These are phyloP conservation scores for Sinohyriopsis cumingii DNA, from an alignment of 2,888 invertebrate genomes.

Conservation along the genomic window DNA sequence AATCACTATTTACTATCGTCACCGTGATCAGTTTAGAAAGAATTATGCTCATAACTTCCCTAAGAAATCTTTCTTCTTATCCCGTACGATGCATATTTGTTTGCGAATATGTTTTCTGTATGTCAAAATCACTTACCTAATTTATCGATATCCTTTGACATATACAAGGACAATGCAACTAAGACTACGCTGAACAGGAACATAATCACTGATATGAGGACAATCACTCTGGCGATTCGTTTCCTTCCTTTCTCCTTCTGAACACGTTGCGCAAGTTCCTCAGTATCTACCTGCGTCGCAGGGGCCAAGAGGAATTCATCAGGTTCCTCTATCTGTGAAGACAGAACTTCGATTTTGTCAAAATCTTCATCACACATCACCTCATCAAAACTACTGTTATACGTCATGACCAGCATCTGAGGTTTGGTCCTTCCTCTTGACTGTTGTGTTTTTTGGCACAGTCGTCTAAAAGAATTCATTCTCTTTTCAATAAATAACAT, in stretches of 20 bases:
- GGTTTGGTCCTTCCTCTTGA: too few species aligned
- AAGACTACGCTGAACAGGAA: slow-evolving; percentile 90
- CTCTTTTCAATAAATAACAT: too few species aligned
- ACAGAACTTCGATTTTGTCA: slow-evolving; percentile 38
- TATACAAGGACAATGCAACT: slow-evolving; percentile 91
- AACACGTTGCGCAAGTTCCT: slow-evolving; percentile 19
- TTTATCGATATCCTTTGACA: slow-evolving; percentile 96
- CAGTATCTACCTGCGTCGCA: slow-evolving; percentile 19
- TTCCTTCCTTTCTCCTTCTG: slow-evolving; percentile 42
- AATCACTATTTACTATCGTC: too few species aligned
- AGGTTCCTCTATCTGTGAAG: slow-evolving; percentile 28
- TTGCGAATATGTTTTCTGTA: too few species aligned
- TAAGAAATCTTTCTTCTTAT: too few species aligned
- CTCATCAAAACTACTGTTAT: slow-evolving; percentile 30
- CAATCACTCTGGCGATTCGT: slow-evolving; percentile 81
- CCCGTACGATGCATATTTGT: too few species aligned
- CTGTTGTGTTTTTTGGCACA: too few species aligned
- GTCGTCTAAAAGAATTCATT: too few species aligned
- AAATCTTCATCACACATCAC: slow-evolving; percentile 31
- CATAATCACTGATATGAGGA: slow-evolving; percentile 89
- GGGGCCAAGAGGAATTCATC: slow-evolving; percentile 38
- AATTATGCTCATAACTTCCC: too few species aligned
- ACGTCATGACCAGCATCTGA: slow-evolving; percentile 29
- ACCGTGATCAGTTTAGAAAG: too few species aligned
- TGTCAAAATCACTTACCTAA: slow-evolving; percentile 81